phyloP scores from a whole-genome alignment of 2,888 invertebrate species.

The Ormyrus thymus region DNA sequence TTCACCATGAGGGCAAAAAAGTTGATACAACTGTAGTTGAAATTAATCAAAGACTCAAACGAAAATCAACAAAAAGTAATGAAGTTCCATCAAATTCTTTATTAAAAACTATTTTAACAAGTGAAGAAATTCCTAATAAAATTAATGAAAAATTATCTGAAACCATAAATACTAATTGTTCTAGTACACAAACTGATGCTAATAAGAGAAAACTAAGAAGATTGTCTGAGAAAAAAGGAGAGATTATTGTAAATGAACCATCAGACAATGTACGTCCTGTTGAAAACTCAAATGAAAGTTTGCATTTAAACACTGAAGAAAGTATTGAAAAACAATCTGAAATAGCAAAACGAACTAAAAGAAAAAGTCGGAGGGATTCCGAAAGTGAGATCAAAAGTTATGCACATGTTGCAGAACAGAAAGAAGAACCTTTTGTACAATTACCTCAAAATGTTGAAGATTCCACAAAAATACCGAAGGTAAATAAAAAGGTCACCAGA shows the following conservation, averaged over 20 bases:
- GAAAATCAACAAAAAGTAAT: background rate
- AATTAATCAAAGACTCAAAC: constrained; percentile 29
- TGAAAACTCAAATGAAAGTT: too few species aligned
- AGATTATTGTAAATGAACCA: background rate
- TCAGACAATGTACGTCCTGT: too few species aligned
- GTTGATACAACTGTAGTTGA: constrained; percentile 5
- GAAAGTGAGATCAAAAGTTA: constrained; percentile 10
- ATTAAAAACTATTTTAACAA: background rate
- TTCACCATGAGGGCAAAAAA: background rate
- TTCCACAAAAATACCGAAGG: background rate
- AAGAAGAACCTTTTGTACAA: background rate
- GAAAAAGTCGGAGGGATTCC: constrained; percentile 8
- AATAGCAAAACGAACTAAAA: background rate
- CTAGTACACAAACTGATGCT: background rate
- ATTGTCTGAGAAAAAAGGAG: constrained; percentile 1
- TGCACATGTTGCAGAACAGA: too few species aligned
- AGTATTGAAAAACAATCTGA: background rate
- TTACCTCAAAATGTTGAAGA: background rate
- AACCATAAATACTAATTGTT: constrained; percentile 17
- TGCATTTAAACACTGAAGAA: background rate
- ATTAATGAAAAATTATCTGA: constrained; percentile 26
- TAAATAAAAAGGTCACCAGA: background rate
- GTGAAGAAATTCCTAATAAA: background rate
- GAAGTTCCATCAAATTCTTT: constrained; percentile 8
- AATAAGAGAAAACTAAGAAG: constrained; percentile 6